Percentiles rank a stretch among this genome's conserved stretches.
These are phyloP conservation scores for Platycercus adscitus DNA, from an alignment of 2,113 vertebrate species.

Conservation along the genomic window DNA sequence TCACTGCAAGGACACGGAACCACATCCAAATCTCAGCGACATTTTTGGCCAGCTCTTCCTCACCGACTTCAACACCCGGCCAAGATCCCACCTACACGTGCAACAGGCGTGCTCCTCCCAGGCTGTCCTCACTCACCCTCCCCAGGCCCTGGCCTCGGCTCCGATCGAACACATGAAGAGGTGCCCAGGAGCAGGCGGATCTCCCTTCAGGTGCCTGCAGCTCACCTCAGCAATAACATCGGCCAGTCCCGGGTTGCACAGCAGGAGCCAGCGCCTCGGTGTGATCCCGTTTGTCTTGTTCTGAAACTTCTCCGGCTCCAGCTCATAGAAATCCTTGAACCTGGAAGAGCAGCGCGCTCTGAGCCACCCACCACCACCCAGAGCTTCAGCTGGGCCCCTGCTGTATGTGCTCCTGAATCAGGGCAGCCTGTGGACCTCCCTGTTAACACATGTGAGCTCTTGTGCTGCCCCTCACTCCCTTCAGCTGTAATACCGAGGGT, in stretches of 20 bases:
- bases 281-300: constrained; percentile 92
- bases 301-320: constrained; percentile 88
- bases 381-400: neutral
- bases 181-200: no score
- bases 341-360: constrained; percentile 60
- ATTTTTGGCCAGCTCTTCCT: neutral
- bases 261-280: constrained; percentile 86
- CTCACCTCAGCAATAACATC: constrained; percentile 85
- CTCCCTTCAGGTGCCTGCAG: rapidly evolving
- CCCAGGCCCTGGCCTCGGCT: neutral
- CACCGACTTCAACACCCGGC: neutral
- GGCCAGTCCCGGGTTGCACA: constrained; percentile 87
- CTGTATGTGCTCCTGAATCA: neutral
- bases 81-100: rapidly evolving
- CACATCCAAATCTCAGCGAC: neutral
- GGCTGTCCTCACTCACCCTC: neutral
- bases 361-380: neutral
- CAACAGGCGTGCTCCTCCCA: neutral
- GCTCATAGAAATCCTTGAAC: constrained; percentile 88
- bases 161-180: neutral
- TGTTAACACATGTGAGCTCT: neutral
- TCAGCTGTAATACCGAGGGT: rapidly evolving
- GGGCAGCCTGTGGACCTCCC: neutral
- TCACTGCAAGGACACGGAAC: rapidly evolving
- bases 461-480: neutral